Evolutionary conservation across 2,888 invertebrate species (phyloP).

Genomic region (Allophyes oxyacanthae): DNA sequence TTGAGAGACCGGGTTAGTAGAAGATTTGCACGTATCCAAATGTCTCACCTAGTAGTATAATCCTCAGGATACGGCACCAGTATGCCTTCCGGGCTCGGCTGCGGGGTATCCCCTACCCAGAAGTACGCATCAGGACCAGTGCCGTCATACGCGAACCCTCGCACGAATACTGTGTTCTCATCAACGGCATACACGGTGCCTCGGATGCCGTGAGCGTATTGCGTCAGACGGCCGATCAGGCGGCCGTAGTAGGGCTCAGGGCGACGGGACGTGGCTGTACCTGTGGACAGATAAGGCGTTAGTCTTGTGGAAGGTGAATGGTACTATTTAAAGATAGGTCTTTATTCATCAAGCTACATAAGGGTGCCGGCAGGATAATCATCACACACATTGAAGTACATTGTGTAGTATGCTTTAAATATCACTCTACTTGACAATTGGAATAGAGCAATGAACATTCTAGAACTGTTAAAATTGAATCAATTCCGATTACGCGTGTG

Average conservation of each 20-base stretch:
- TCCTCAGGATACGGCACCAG: constrained; percentile 96
- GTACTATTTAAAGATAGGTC: no score
- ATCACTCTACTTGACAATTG: no score
- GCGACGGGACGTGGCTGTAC: constrained; percentile 62
- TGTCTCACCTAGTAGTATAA: constrained; percentile 92
- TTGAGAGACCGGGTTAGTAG: no score
- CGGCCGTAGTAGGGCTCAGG: constrained; percentile 93
- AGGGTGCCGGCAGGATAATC: no score
- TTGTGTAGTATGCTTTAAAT: no score
- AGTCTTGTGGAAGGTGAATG: background rate
- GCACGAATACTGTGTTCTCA: constrained; percentile 95
- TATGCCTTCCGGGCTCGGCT: constrained; percentile 94
- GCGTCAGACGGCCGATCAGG: constrained; percentile 92
- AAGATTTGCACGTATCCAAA: no score
- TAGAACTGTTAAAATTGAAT: no score
- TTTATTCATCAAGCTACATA: no score
- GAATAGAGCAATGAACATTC: no score
- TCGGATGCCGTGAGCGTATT: constrained; percentile 94
- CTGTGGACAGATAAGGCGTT: constrained; percentile 57
- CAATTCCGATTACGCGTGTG: no score
- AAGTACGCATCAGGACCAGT: constrained; percentile 96
- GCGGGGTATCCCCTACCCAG: constrained; percentile 95
- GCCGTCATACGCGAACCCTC: constrained; percentile 96
- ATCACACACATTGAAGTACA: no score
- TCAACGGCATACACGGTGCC: constrained; percentile 96